A percentile compares a stretch with the other conserved stretches of the same genome.
Evolutionary conservation across 1,140 invertebrate species (phyloP).

Genomic region (Drosophila rufa): DNA sequence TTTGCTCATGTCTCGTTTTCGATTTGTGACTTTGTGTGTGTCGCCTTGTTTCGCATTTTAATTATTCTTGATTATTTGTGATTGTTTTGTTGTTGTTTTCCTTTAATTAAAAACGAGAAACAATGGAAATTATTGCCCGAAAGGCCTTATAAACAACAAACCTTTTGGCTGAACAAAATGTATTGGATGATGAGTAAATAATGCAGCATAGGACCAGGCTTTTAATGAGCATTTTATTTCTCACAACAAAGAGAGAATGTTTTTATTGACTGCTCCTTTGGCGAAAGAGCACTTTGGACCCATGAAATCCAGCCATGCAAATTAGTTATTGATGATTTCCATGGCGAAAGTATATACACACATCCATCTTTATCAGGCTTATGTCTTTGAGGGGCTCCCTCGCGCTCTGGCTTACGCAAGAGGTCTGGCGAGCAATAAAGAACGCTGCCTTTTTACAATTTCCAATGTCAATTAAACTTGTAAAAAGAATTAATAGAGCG

Average conservation of each 20-base stretch:
- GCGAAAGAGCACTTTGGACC: conserved; percentile 8
- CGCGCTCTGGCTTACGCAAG: conserved; percentile 40
- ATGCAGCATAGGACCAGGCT: conserved; percentile 6
- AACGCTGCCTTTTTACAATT: conserved; percentile 61
- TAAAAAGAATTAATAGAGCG: conserved; percentile 66
- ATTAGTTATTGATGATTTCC: conserved; percentile 45
- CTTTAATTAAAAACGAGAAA: conserved; percentile 61
- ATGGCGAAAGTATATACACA: not conserved
- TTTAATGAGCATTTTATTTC: not conserved
- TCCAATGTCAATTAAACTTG: conserved; percentile 75
- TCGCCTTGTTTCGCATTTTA: conserved; percentile 47
- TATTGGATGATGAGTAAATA: conserved; percentile 23
- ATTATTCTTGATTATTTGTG: conserved; percentile 49
- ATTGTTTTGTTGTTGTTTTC: conserved; percentile 51
- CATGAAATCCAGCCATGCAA: conserved; percentile 28
- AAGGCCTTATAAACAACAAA: conserved; percentile 35
- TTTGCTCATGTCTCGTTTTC: conserved; percentile 37
- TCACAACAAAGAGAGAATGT: not conserved
- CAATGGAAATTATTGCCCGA: conserved; percentile 53
- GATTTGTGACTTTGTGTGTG: conserved; percentile 19
- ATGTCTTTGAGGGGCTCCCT: conserved; percentile 9
- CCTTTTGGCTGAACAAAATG: conserved; percentile 17
- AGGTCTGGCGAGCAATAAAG: conserved; percentile 40
- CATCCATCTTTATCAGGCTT: conserved; percentile 29
- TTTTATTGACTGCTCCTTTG: conserved; percentile 8